A percentile compares a stretch with the other conserved stretches of the same genome.
These are phyloP conservation scores for Mechanitis messenoides DNA, from an alignment of 2,888 invertebrate species.

Conservation along the genomic window DNA sequence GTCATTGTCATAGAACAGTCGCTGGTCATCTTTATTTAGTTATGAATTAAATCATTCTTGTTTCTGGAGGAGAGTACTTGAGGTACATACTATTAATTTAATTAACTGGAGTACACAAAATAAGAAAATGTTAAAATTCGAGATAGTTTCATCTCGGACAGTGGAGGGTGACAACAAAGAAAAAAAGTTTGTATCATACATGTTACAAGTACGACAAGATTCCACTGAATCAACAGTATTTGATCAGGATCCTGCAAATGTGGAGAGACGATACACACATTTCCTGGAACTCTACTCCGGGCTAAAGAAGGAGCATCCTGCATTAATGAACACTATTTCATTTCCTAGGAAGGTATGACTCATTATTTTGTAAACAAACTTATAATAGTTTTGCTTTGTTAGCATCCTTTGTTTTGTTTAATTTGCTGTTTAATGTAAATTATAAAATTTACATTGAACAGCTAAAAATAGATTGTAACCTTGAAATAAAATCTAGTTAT, in stretches of 20 bases:
- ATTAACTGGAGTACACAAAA: background rate
- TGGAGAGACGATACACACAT: constrained; percentile 84
- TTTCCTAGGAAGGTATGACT: constrained; percentile 81
- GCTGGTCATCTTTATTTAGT: background rate
- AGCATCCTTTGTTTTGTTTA: constrained; percentile 8
- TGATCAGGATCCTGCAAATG: constrained; percentile 79
- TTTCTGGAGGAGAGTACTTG: background rate
- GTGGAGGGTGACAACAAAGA: constrained; percentile 77
- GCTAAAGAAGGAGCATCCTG: constrained; percentile 77
- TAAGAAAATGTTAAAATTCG: constrained; percentile 72
- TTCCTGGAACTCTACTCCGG: constrained; percentile 80
- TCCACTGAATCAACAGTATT: constrained; percentile 53
- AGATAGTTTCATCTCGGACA: constrained; percentile 81
- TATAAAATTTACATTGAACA: background rate
- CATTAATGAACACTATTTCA: constrained; percentile 67
- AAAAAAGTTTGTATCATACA: constrained; percentile 83
- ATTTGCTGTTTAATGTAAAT: background rate
- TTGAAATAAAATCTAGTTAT: constrained; percentile 39
- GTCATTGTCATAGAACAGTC: background rate
- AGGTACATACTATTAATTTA: background rate
- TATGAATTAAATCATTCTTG: background rate
- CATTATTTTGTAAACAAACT: constrained; percentile 23
- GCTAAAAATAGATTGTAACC: constrained; percentile 6
- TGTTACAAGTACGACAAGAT: constrained; percentile 79
- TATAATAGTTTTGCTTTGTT: constrained; percentile 7